Base-by-base conservation (phyloP, 2,113 vertebrate genomes). In the Macrotus californicus region DNA sequence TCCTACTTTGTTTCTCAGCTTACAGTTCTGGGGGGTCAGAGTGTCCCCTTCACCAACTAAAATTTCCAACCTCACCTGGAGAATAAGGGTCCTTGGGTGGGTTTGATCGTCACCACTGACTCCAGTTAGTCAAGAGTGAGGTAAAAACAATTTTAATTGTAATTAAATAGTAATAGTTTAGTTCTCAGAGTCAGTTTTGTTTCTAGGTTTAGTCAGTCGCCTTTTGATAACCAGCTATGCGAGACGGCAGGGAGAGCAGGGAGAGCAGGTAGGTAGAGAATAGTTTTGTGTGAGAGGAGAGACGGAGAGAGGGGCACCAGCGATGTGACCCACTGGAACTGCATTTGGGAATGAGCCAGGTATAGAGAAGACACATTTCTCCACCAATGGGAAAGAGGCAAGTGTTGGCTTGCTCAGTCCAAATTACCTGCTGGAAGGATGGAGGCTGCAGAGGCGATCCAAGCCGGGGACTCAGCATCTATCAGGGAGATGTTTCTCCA, bases 31-130 rank as follows among this genome's bases (percentile, higher is more conserved):
- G 21, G 46, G 34, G 50, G 19, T 48, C 18, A 4, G 5, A 1
- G 64, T 6, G 1, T 24, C 8, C 50, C 41, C 48, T n/a, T 21
- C 8, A 9, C 69, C 16, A 2, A 3, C 2, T 6, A 48, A 12
- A 22, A 12, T 13, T 50, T 10, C 11, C 2, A 7, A 0, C 34
- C n/a, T 21, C 66, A 8, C 4, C 0, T 0, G 0, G 22, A 22
- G 75, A 22, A 24, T 48, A 41, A 6, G 22, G 12, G 41, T 16
- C 41, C 39, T 39, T 1, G 54, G 34, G 15, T 18, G 7, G 31
- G 72, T 26, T n/a, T 16, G 29, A 4, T 61, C 41, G 31, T 70
- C 0, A 8, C 13, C 36, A 18, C 10, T 36, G 19, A 22, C 5
- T 22, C 39, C 3, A 19, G 34, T 18, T 12, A 8, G 54, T 26